A percentile compares a stretch with the other conserved stretches of the same genome.
phyloP scores from a whole-genome alignment of 64 coral and sea anemone species.

The Stichodactyla helianthus region DNA sequence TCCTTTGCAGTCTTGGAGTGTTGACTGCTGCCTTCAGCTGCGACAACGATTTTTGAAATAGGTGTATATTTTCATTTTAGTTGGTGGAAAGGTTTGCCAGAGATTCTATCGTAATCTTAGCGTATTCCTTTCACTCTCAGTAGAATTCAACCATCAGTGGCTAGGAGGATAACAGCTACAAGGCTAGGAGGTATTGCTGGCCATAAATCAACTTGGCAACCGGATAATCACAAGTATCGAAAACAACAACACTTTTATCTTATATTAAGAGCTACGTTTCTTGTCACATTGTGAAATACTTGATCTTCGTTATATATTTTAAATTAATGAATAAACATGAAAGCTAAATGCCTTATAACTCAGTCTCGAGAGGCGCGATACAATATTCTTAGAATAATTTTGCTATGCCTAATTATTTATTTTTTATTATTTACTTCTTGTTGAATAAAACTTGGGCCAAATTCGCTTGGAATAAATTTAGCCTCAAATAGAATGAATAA shows the following conservation, averaged over 20 bases:
- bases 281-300: not conserved
- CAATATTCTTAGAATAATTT: not conserved
- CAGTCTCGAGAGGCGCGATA: not conserved
- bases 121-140: too few species aligned
- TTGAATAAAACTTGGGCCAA: not conserved
- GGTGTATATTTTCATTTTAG: too few species aligned
- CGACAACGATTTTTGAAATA: too few species aligned
- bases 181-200: not conserved
- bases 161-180: too few species aligned
- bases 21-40: too few species aligned
- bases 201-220: constrained; percentile 2
- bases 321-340: not conserved
- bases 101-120: too few species aligned
- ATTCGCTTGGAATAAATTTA: not conserved
- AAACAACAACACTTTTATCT: not conserved
- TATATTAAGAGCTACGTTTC: not conserved
- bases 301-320: not conserved
- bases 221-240: not conserved
- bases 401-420: not conserved
- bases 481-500: too few species aligned
- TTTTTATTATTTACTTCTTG: not conserved
- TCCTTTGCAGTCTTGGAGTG: too few species aligned
- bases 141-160: too few species aligned
- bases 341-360: not conserved
- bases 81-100: too few species aligned